These are phyloP conservation scores for Agrilus biguttatus DNA, from an alignment of 2,888 invertebrate species.

Conservation along the genomic window DNA sequence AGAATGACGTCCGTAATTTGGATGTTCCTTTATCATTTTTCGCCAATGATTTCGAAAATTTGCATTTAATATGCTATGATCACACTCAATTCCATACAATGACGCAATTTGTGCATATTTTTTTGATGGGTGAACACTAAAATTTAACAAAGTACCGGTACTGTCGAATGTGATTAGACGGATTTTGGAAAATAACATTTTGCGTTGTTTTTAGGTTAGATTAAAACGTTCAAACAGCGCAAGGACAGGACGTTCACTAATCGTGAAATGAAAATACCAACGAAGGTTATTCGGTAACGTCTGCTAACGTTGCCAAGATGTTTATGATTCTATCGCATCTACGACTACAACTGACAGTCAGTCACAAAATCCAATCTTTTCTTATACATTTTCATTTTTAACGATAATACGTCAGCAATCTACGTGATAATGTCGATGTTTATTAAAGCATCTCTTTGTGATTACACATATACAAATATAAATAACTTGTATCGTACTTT, in stretches of 20 bases:
- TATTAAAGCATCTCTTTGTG: too few species aligned
- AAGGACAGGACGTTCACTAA: background rate
- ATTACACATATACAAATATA: too few species aligned
- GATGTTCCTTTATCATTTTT: conserved; percentile 50
- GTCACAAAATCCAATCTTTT: too few species aligned
- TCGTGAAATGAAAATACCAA: background rate
- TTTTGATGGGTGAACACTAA: conserved; percentile 53
- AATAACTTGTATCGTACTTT: too few species aligned
- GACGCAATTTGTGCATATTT: conserved; percentile 60
- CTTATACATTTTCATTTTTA: too few species aligned
- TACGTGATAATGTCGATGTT: too few species aligned
- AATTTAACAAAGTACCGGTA: conserved; percentile 69
- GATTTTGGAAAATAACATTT: conserved; percentile 35
- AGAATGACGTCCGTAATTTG: conserved; percentile 62
- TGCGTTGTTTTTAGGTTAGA: background rate
- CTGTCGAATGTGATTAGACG: conserved; percentile 75
- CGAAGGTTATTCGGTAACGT: background rate
- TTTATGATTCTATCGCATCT: background rate
- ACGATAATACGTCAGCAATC: too few species aligned
- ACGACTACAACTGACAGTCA: background rate
- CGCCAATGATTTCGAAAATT: conserved; percentile 54
- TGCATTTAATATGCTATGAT: conserved; percentile 39
- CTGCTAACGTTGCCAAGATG: background rate
- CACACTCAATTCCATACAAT: conserved; percentile 50
- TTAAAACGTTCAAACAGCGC: background rate